These are phyloP conservation scores for Melangyna quadrimaculata DNA, from an alignment of 2,888 invertebrate genomes.

Conservation along the genomic window DNA sequence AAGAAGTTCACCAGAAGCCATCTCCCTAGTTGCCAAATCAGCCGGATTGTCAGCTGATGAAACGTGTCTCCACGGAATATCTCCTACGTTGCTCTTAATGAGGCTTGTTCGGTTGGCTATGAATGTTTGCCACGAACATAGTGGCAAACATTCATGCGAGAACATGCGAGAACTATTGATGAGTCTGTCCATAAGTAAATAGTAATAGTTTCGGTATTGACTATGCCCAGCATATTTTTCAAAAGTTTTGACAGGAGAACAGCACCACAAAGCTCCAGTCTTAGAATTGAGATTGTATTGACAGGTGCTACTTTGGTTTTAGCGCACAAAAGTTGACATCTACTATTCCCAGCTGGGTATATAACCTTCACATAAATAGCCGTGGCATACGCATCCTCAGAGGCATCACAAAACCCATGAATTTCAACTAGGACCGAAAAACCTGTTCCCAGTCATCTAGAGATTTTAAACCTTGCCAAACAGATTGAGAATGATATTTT, in stretches of 20 bases:
- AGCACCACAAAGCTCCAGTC: constrained; percentile 59
- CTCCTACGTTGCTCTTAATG: constrained; percentile 30
- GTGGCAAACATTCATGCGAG: constrained; percentile 13
- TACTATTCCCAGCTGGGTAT: no score
- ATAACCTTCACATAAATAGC: constrained; percentile 1
- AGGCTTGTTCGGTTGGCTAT: constrained; percentile 47
- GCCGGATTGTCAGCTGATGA: no score
- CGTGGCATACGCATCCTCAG: constrained; percentile 14
- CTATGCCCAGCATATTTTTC: background rate
- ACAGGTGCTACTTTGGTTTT: no score
- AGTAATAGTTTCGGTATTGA: background rate
- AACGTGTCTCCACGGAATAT: no score
- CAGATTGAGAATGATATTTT: background rate
- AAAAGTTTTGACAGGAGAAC: constrained; percentile 54
- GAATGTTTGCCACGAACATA: constrained; percentile 36
- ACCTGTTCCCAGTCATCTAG: constrained; percentile 34
- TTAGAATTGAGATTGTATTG: constrained; percentile 49
- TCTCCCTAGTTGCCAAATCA: no score
- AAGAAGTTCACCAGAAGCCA: no score
- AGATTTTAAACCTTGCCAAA: constrained; percentile 39
- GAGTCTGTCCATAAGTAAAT: constrained; percentile 33
- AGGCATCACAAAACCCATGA: constrained; percentile 33
- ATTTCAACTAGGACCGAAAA: background rate
- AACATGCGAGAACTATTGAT: constrained; percentile 18
- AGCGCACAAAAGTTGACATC: no score